phyloP scores from a whole-genome alignment of 2,113 vertebrate genomes.

The Entelurus aequoreus region DNA sequence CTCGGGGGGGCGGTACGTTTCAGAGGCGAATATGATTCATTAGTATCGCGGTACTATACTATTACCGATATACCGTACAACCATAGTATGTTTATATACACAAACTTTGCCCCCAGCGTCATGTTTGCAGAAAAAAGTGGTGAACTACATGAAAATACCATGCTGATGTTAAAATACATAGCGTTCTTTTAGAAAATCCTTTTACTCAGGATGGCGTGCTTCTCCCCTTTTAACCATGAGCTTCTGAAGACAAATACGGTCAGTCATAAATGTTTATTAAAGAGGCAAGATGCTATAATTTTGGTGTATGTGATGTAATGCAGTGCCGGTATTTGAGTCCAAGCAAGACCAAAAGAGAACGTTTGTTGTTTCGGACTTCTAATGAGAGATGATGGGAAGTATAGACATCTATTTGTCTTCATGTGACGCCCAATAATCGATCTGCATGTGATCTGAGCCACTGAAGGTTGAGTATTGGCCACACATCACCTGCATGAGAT shows the following conservation, averaged over 20 bases:
- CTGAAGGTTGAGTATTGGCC: slow-evolving; percentile 29
- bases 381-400: slow-evolving; percentile 26
- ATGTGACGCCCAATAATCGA: slow-evolving; percentile 52
- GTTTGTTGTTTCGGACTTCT: slow-evolving; percentile 31
- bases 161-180: slow-evolving; percentile 8
- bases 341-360: slow-evolving; percentile 25
- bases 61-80: too few species aligned
- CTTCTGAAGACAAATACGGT: slow-evolving; percentile 3
- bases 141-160: neutral
- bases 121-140: neutral
- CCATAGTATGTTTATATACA: neutral
- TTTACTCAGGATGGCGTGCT: slow-evolving; percentile 8
- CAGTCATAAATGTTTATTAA: slow-evolving; percentile 49
- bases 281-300: slow-evolving; percentile 32
- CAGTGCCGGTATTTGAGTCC: slow-evolving; percentile 18
- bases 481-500: slow-evolving; percentile 40
- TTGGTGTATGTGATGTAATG: slow-evolving; percentile 18
- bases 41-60: too few species aligned
- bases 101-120: neutral
- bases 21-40: too few species aligned
- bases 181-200: slow-evolving; percentile 18
- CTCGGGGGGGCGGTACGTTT: too few species aligned
- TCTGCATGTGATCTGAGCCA: slow-evolving; percentile 40
- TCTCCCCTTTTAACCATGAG: slow-evolving; percentile 23
- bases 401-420: slow-evolving; percentile 43